phyloP scores from a whole-genome alignment of 1,140 invertebrate genomes.

The Akabosia matsudoensis region DNA sequence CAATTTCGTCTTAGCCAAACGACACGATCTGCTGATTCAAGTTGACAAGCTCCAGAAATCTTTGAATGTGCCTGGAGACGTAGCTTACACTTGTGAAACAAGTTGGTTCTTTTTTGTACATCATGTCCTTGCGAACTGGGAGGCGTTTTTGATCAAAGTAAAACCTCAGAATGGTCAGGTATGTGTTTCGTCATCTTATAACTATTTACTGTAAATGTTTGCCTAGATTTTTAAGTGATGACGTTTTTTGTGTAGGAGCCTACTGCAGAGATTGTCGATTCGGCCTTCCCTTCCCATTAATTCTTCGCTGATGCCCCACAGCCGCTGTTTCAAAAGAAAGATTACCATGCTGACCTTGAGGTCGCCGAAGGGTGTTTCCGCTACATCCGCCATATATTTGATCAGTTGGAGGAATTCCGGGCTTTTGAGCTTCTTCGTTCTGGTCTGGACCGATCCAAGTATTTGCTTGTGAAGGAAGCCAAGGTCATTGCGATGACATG shows the following conservation, averaged over 20 bases:
- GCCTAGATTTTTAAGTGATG: neutral
- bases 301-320: conserved; percentile 91
- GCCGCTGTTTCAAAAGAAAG: conserved; percentile 79
- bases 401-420: conserved; percentile 94
- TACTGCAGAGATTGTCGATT: conserved; percentile 53
- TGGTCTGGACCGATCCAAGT: conserved; percentile 91
- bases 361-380: conserved; percentile 89
- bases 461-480: conserved; percentile 95
- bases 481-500: conserved; percentile 99
- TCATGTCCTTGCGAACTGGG: conserved; percentile 85
- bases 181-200: too few relatives aligned
- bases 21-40: conserved; percentile 82
- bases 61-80: conserved; percentile 80
- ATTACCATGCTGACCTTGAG: conserved; percentile 81
- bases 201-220: too few relatives aligned
- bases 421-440: conserved; percentile 95
- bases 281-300: conserved; percentile 86
- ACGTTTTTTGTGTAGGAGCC: conserved; percentile 47
- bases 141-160: conserved; percentile 71
- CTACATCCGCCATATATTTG: conserved; percentile 94
- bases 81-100: conserved; percentile 97
- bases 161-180: conserved; percentile 54
- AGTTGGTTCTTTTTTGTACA: conserved; percentile 89
- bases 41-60: conserved; percentile 86
- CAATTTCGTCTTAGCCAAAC: conserved; percentile 93